Evolutionary conservation across 2,888 invertebrate genomes (phyloP).

Genomic region (Lacanobia wlatinum): DNA sequence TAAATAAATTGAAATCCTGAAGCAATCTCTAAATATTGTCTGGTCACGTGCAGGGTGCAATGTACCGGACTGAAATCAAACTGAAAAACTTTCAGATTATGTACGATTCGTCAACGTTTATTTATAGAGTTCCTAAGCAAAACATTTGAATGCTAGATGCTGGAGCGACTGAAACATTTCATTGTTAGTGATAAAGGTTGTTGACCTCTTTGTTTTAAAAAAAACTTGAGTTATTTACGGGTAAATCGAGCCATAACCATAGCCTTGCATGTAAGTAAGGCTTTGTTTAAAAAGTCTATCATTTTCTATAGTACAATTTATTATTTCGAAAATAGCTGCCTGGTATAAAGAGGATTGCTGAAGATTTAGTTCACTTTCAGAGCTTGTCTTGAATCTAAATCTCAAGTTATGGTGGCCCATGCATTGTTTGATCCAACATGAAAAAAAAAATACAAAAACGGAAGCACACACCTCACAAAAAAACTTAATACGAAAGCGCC

Average conservation of each 20-base stretch:
- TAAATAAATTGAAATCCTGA: constrained; percentile 29
- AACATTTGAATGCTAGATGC: not conserved
- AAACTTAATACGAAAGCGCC: constrained; percentile 38
- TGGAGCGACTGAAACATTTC: not conserved
- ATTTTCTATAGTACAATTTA: too few relatives aligned
- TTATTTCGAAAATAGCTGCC: too few relatives aligned
- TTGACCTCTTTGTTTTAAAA: not conserved
- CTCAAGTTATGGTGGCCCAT: too few relatives aligned
- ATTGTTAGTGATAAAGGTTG: not conserved
- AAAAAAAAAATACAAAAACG: constrained; percentile 30
- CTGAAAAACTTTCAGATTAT: constrained; percentile 12
- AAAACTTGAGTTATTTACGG: too few relatives aligned
- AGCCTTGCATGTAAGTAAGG: too few relatives aligned
- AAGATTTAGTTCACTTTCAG: too few relatives aligned
- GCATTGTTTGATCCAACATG: too few relatives aligned
- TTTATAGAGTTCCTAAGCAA: not conserved
- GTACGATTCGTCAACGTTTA: constrained; percentile 25
- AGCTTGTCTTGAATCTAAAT: too few relatives aligned
- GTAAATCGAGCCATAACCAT: too few relatives aligned
- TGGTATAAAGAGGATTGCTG: too few relatives aligned
- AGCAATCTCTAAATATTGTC: constrained; percentile 9
- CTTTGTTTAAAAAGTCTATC: too few relatives aligned
- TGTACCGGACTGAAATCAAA: not conserved
- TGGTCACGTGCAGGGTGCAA: constrained; percentile 34
- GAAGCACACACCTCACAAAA: constrained; percentile 14